phyloP scores from a whole-genome alignment of 1,140 invertebrate species.

The Adoxophyes honmai region DNA sequence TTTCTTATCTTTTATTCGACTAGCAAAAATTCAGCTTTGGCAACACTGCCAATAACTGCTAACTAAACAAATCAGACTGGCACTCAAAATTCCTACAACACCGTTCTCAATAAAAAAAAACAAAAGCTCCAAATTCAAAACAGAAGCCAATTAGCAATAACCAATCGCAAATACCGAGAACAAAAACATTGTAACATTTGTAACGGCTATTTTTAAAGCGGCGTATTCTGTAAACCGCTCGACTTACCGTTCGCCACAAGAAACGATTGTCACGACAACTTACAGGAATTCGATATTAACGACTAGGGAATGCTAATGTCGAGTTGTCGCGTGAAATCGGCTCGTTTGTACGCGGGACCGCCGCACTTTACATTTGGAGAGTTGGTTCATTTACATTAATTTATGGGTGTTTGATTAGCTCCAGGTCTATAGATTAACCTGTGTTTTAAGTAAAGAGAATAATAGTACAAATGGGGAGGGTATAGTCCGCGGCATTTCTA shows the following conservation, averaged over 20 bases:
- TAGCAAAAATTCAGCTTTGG: no score
- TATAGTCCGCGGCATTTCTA: no score
- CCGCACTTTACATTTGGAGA: constrained; percentile 16
- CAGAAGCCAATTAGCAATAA: background rate
- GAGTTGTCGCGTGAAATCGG: constrained; percentile 24
- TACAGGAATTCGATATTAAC: constrained; percentile 43
- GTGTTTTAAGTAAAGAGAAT: no score
- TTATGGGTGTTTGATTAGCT: constrained; percentile 3
- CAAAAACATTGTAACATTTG: constrained; percentile 11
- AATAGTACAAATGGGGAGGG: no score
- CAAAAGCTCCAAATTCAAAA: constrained; percentile 3
- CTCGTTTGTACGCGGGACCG: constrained; percentile 23
- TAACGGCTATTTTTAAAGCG: constrained; percentile 11
- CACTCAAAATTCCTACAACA: no score
- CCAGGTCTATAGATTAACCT: background rate
- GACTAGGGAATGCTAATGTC: constrained; percentile 41
- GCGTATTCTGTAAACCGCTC: constrained; percentile 43
- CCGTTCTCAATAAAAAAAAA: background rate
- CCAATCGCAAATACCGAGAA: constrained; percentile 2
- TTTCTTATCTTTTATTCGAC: no score
- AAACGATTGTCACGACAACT: constrained; percentile 13
- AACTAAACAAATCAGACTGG: no score
- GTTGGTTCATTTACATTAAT: constrained; percentile 14
- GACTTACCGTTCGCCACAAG: constrained; percentile 23
- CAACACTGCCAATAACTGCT: no score